A percentile compares a stretch with the other conserved stretches of the same genome.
Conservation (phyloP, 35 echinoderm and acorn worm species). For the Heliocidaris erythrogramma region DNA sequence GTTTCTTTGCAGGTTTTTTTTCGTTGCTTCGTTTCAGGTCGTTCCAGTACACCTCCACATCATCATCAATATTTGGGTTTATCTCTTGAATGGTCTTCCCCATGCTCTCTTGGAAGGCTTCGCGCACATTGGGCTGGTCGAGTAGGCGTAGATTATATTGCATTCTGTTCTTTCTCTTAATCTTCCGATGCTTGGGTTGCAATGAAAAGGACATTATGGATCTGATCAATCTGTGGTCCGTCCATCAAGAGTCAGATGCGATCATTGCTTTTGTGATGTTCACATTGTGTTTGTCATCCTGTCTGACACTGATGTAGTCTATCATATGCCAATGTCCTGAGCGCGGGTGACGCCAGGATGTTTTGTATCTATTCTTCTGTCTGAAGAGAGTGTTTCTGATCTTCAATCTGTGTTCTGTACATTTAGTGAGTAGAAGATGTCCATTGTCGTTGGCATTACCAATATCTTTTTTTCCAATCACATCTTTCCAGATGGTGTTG, state of each 20-base stretch:
- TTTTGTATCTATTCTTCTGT: constrained; percentile 35
- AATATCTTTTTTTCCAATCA: constrained; percentile 7
- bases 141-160: neutral
- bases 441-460: constrained; percentile 28
- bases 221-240: neutral
- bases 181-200: neutral
- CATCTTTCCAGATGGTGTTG: constrained; percentile 23
- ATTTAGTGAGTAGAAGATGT: constrained; percentile 27
- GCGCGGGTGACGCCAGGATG: no score
- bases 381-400: constrained; percentile 59
- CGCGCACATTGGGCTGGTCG: neutral
- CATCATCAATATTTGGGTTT: neutral
- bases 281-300: constrained; percentile 28
- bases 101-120: neutral
- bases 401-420: constrained; percentile 37
- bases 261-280: constrained; percentile 19
- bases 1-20: neutral
- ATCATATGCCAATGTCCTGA: constrained; percentile 62
- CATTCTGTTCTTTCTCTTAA: neutral
- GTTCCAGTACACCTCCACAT: constrained; percentile 1
- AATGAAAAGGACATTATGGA: neutral
- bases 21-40: neutral
- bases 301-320: constrained; percentile 31
- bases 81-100: no score
- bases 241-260: neutral